Evolutionary conservation across 2,113 vertebrate species (phyloP), one percentile per base, ranked within the genome.

Genomic region (Mandrillus leucophaeus): DNA sequence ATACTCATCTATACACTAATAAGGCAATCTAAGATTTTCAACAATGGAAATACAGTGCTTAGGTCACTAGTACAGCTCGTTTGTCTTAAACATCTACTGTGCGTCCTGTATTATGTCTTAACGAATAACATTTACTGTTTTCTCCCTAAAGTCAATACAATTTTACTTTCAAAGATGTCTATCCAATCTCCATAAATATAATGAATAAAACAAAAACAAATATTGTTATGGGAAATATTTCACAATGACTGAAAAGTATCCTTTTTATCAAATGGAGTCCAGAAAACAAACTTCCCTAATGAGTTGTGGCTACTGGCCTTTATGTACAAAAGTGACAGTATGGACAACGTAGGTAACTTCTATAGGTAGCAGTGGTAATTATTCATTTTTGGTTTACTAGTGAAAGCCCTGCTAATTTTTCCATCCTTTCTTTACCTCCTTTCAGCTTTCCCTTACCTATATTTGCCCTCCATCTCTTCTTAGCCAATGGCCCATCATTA

Each of bases 131-230:
- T 73, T 64, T 79, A 78, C 16, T 50, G 20, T 96, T 32, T 73
- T 83, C 12, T 86, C 61, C 18, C 25, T 84, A 50, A 91, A 85
- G 40, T 82, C 43, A 95, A 48, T 8, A 94, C n/a, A 93, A 94
- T 80, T 87, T 91, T 85, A 85, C 52, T 73, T 90, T 48, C 35
- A 93, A 89, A 91, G 32, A 94, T 55, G 20, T 95, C 55, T 87
- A n/a, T 30, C 92, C 43, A 81, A 88, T 61, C 35, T 94, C 48
- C 50, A 13, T 68, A 95, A 75, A 92, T n/a, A 93, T 16, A 88
- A 57, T 70, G 13, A 91, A 32, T 68, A 80, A 88, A 90, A 64
- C 16, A 61, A 17, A 30, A 86, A 95, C 78, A 72, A 75, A 87
- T 9, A 86, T 79, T 75, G 25, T 82, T 64, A 79, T 64, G 8